A percentile compares a stretch with the other conserved stretches of the same genome.
Conservation (phyloP, 1,140 invertebrate species). For the Euwallacea fornicatus region DNA sequence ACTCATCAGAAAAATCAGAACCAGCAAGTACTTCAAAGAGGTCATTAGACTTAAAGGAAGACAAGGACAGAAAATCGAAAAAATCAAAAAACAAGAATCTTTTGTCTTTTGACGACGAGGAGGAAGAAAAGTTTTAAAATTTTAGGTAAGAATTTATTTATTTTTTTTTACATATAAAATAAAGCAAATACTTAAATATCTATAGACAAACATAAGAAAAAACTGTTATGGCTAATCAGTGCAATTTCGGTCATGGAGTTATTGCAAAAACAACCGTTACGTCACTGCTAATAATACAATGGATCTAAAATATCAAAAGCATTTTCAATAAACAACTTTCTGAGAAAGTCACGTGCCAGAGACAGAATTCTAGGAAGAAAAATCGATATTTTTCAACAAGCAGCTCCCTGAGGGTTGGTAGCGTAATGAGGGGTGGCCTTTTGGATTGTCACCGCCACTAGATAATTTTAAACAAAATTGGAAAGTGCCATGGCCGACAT, state of each 20-base stretch:
- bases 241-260: slow-evolving; percentile 13
- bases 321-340: slow-evolving; percentile 7
- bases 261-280: slow-evolving; percentile 11
- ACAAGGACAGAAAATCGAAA: slow-evolving; percentile 51
- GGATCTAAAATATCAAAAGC: too few species aligned
- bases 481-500: slow-evolving; percentile 42
- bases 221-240: slow-evolving; percentile 12
- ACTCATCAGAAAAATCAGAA: background rate
- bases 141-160: too few species aligned
- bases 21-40: slow-evolving; percentile 10
- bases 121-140: slow-evolving; percentile 51
- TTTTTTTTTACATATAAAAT: too few species aligned
- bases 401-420: background rate
- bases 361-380: slow-evolving; percentile 1
- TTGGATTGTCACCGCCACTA: background rate
- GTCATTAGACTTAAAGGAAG: slow-evolving; percentile 3
- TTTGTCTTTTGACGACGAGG: slow-evolving; percentile 58
- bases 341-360: slow-evolving; percentile 3
- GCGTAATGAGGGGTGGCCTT: background rate
- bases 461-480: slow-evolving; percentile 38
- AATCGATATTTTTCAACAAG: slow-evolving; percentile 18
- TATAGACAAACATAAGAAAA: background rate
- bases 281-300: slow-evolving; percentile 20
- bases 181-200: too few species aligned
- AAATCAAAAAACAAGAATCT: slow-evolving; percentile 52